These are phyloP conservation scores for Aphaenogaster ashmeadi DNA, from an alignment of 1,140 invertebrate genomes.

Conservation along the genomic window DNA sequence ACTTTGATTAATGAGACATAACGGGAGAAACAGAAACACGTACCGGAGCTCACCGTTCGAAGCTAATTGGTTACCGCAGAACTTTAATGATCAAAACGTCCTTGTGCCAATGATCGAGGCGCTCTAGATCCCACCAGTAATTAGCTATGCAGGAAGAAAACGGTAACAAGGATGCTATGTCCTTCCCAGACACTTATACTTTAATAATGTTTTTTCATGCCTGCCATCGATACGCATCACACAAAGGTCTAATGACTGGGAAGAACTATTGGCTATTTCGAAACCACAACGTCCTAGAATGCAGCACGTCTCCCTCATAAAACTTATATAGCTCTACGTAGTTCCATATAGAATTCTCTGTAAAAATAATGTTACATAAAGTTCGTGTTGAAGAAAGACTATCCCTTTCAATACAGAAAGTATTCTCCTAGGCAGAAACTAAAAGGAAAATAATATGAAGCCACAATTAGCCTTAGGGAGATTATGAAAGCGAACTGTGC, in stretches of 20 bases:
- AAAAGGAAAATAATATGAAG: constrained; percentile 27
- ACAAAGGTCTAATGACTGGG: constrained; percentile 18
- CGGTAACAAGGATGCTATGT: constrained; percentile 83
- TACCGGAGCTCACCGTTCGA: constrained; percentile 34
- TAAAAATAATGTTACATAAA: constrained; percentile 26
- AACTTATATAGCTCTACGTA: not conserved
- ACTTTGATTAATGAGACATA: constrained; percentile 65
- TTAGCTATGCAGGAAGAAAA: constrained; percentile 79
- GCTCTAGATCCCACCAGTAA: constrained; percentile 69
- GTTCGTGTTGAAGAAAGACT: not conserved
- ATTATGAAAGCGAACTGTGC: constrained; percentile 49
- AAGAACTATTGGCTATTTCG: constrained; percentile 28
- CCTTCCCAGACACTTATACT: constrained; percentile 73
- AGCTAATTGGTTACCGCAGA: constrained; percentile 75
- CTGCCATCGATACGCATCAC: constrained; percentile 29
- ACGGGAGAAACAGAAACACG: constrained; percentile 39
- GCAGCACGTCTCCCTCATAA: constrained; percentile 12
- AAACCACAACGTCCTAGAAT: constrained; percentile 49
- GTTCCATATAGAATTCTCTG: not conserved
- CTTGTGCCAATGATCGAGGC: constrained; percentile 76
- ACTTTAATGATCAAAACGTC: constrained; percentile 80
- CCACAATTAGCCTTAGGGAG: constrained; percentile 22
- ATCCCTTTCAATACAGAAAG: not conserved
- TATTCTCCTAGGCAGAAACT: not conserved
- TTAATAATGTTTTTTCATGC: constrained; percentile 12